These are phyloP conservation scores for Indri indri DNA, from an alignment of 2,113 vertebrate genomes.

Conservation along the genomic window DNA sequence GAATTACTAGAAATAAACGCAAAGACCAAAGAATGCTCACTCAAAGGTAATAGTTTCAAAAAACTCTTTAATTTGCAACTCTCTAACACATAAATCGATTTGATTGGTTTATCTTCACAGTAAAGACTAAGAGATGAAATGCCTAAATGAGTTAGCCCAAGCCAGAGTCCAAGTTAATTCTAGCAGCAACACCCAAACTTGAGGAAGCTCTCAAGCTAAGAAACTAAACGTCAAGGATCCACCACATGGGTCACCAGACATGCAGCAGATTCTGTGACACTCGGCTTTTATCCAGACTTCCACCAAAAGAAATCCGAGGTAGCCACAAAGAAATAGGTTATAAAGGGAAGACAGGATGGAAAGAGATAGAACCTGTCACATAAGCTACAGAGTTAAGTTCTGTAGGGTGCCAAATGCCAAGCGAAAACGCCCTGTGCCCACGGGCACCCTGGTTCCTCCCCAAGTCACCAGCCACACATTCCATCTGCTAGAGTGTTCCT, in stretches of 20 bases:
- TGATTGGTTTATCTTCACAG: neutral
- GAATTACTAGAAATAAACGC: neutral
- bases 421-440: neutral
- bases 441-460: neutral
- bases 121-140: neutral
- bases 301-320: neutral
- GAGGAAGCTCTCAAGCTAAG: neutral
- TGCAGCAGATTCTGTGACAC: neutral
- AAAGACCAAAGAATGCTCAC: neutral
- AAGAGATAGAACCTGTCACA: neutral
- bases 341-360: neutral
- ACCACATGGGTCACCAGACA: rapidly evolving
- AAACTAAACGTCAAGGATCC: neutral
- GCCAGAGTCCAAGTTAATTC: neutral
- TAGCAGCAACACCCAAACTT: neutral
- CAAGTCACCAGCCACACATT: neutral
- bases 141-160: neutral
- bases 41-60: conserved; percentile 7
- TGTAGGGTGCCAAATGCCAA: rapidly evolving
- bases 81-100: neutral
- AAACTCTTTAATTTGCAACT: neutral
- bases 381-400: neutral
- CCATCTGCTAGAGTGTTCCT: neutral
- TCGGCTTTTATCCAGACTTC: neutral
- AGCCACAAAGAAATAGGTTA: neutral